phyloP scores from a whole-genome alignment of 2,113 vertebrate species.

The Protobothrops flavoviridis region DNA sequence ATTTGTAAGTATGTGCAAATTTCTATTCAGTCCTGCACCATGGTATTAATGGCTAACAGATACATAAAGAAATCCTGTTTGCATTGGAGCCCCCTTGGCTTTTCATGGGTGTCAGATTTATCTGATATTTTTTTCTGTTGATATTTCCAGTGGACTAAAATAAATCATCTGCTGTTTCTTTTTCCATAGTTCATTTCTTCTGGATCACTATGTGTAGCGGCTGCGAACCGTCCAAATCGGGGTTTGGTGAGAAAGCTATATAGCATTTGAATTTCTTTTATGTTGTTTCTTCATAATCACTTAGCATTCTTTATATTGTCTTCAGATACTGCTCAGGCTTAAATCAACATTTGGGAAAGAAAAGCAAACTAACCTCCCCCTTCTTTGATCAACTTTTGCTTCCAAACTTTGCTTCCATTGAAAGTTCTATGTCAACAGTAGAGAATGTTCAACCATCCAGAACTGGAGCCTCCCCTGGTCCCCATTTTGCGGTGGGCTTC shows the following conservation, averaged over 20 bases:
- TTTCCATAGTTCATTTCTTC: background rate
- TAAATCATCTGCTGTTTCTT: background rate
- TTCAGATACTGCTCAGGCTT: background rate
- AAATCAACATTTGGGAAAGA: background rate
- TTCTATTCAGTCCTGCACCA: background rate
- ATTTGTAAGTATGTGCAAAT: background rate
- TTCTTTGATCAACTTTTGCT: background rate
- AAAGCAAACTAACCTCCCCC: background rate
- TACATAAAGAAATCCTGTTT: background rate
- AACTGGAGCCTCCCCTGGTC: background rate
- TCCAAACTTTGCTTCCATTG: background rate
- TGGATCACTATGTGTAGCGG: no score
- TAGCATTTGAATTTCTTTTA: background rate
- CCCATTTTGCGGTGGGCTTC: background rate
- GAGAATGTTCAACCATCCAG: background rate
- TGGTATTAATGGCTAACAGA: background rate
- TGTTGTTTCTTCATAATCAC: background rate
- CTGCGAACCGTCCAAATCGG: background rate
- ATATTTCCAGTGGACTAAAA: background rate
- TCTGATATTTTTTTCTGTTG: background rate
- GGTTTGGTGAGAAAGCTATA: background rate
- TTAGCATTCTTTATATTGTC: background rate
- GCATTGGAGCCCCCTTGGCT: background rate
- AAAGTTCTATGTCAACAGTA: background rate
- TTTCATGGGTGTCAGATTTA: background rate